A percentile compares a stretch with the other conserved stretches of the same genome.
Conservation (phyloP, 2,113 vertebrate species). For the Petroica traversi region DNA sequence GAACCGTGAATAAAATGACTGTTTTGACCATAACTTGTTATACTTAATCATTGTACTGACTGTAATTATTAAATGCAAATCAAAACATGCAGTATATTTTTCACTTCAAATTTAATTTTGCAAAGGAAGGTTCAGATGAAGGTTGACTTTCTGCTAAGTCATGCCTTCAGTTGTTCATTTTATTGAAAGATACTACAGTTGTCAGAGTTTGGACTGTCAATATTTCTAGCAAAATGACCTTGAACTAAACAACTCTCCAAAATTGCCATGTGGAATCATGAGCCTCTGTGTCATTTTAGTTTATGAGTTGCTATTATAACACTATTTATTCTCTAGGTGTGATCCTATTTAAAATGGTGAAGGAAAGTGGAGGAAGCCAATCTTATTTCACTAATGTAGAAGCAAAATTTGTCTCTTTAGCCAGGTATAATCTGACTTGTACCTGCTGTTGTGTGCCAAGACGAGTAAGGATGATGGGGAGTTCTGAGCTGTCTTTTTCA, state of each 20-base stretch:
- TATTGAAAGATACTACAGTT: not conserved
- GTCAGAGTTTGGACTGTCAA: not conserved
- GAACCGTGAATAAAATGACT: not conserved
- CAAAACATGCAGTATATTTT: not conserved
- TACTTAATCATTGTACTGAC: not conserved
- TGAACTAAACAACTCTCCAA: not conserved
- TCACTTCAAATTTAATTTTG: not conserved
- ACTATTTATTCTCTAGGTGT: not conserved
- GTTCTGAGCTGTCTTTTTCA: not conserved
- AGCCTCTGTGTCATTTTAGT: not conserved
- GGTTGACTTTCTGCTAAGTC: not conserved
- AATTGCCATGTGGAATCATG: not conserved
- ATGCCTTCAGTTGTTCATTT: not conserved
- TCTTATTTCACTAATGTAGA: not conserved
- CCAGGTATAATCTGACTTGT: not conserved
- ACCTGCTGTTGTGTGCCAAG: not conserved
- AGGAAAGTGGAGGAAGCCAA: not conserved
- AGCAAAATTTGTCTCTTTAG: not conserved
- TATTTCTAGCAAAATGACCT: not conserved
- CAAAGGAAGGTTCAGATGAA: not conserved
- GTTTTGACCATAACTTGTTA: not conserved
- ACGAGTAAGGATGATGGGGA: not conserved
- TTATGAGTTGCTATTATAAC: conserved; percentile 23
- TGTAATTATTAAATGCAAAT: not conserved
- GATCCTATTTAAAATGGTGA: not conserved